A percentile compares a stretch with the other conserved stretches of the same genome.
Conservation (phyloP, 2,113 vertebrate genomes). For the Agapornis roseicollis region DNA sequence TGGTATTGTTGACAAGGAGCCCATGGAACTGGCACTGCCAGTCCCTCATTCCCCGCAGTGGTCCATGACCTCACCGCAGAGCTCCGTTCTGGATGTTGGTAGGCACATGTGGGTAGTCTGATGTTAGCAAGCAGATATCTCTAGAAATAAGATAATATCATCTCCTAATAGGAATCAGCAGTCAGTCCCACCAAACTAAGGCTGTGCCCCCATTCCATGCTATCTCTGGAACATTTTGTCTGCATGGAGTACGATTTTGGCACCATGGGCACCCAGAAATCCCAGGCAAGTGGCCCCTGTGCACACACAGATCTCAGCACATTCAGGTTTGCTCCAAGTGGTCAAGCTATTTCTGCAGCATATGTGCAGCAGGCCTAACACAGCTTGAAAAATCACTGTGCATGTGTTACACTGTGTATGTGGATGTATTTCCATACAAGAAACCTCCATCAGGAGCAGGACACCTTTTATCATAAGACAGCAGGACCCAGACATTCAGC, state of each 20-base stretch:
- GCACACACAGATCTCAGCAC: rapidly evolving
- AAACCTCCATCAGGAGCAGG: slow-evolving; percentile 4
- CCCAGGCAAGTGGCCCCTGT: neutral
- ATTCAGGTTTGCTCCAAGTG: neutral
- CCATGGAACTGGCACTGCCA: slow-evolving; percentile 28
- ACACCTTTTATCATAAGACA: slow-evolving; percentile 32
- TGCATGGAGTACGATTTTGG: rapidly evolving
- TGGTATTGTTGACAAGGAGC: slow-evolving; percentile 60
- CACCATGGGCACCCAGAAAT: neutral
- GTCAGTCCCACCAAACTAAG: neutral
- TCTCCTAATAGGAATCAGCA: neutral
- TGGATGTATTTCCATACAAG: neutral
- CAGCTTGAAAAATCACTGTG: slow-evolving; percentile 44
- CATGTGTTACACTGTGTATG: neutral
- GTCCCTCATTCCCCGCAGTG: neutral
- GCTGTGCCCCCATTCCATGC: neutral
- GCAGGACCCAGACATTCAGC: neutral
- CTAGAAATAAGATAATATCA: neutral
- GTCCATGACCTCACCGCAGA: neutral
- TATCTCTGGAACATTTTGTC: neutral
- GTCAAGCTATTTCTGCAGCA: slow-evolving; percentile 42
- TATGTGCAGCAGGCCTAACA: slow-evolving; percentile 31
- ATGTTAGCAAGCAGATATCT: neutral
- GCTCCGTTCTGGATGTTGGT: slow-evolving; percentile 21
- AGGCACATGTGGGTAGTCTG: slow-evolving; percentile 36